Base-by-base conservation (phyloP, 2,888 invertebrate species). In the Deilephila elpenor region DNA sequence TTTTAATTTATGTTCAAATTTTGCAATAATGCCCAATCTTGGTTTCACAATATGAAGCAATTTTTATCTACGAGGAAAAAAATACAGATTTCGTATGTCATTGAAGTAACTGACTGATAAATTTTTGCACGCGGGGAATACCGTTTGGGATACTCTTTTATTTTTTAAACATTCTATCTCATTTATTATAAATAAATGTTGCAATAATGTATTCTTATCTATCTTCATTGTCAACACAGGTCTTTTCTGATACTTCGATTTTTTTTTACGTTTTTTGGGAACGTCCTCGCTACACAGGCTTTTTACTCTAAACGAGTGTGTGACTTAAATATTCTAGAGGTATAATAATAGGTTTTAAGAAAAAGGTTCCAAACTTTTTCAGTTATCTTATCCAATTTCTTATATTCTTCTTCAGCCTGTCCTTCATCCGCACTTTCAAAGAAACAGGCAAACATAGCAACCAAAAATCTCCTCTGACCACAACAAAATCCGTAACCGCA, bases 21-120 rank as follows among this genome's bases (percentile, higher is more conserved):
- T 1, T 56, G 5, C 19, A 56, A 20, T 44, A 20, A 3, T 44
- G 5, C 20, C 20, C 37, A 64, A 20, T 44, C 44, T 5, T 0
- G 34, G 11, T 34, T 2, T 44, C 20, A 2, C 34, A 29, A 32
- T 19, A 4, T 56, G 0, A 56, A 34, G 3, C 19, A 1, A 2
- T 60, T 61, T 20, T 64, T 64, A 64, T 64, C 64, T 37, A 64
- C 1, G 44, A 64, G 64, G 64, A 64, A 64, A 64, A 64, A 14
- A 6, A 20, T 0, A 44, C 64, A 61, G 29, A 32, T 20, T 44
- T 64, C 44, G 64, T 56, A n/a, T 64, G 14, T 64, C 20, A 64
- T 44, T 25, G 64, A 64, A 44, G 20, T 64, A 64, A 20, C 19
- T 62, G 7, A 62, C 64, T 8, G 37, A 44, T 64, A 64, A 19